These are phyloP conservation scores for Labeo catla DNA, from an alignment of 2,113 vertebrate species.

Conservation along the genomic window DNA sequence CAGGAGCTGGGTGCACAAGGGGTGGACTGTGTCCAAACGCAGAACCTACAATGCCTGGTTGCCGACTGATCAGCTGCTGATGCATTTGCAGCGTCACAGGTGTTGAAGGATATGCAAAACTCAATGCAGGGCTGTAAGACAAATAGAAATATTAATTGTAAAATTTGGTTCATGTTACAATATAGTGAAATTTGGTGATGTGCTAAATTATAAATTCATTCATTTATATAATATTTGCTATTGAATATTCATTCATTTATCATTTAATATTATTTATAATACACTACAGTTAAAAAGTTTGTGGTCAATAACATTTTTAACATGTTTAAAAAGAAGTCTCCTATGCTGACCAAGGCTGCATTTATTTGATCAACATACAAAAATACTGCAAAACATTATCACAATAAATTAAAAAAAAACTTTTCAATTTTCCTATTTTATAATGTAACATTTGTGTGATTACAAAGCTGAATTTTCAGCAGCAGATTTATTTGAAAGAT, in stretches of 20 bases:
- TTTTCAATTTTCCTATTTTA: no score
- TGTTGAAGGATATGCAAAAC: slow-evolving; percentile 94
- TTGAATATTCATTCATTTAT: neutral
- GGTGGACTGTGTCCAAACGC: slow-evolving; percentile 98
- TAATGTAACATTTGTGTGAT: neutral
- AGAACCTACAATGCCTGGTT: slow-evolving; percentile 90
- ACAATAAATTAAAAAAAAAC: neutral
- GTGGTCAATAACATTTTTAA: neutral
- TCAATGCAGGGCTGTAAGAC: slow-evolving; percentile 87
- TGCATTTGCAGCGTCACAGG: slow-evolving; percentile 95
- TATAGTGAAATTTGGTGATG: neutral
- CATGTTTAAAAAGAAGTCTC: neutral
- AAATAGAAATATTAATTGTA: slow-evolving; percentile 16
- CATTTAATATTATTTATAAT: neutral
- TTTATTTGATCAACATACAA: neutral
- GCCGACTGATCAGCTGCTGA: slow-evolving; percentile 92
- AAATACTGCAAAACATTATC: neutral
- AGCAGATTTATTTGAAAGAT: neutral
- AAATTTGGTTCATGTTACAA: neutral
- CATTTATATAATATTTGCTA: neutral
- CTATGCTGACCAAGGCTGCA: neutral
- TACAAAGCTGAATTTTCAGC: neutral
- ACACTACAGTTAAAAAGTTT: neutral
- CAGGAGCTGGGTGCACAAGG: slow-evolving; percentile 93
- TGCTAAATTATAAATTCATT: neutral